Conservation (phyloP, 2,113 vertebrate species). For the Heptranchias perlo region DNA sequence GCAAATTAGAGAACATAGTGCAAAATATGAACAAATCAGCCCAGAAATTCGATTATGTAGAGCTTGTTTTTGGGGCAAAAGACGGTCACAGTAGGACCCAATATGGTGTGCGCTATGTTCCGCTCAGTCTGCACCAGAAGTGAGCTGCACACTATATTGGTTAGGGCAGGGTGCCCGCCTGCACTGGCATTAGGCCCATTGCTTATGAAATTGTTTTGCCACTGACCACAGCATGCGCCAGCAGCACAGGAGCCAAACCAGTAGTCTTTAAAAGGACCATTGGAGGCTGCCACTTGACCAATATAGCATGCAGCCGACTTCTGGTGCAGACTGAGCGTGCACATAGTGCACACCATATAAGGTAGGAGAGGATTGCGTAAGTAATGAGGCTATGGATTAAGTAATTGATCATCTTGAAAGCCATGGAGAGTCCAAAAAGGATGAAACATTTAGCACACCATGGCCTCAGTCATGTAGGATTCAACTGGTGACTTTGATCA, state of each 20-base stretch:
- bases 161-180: not conserved
- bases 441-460: not conserved
- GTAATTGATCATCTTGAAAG: not conserved
- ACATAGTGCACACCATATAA: too few relatives aligned
- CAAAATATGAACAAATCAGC: not conserved
- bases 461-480: not conserved
- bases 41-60: not conserved
- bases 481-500: not conserved
- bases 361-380: too few relatives aligned
- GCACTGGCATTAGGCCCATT: not conserved
- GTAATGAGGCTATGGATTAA: too few relatives aligned
- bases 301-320: too few relatives aligned
- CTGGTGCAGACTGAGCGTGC: too few relatives aligned
- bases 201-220: not conserved
- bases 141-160: not conserved
- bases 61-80: not conserved
- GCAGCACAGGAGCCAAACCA: not conserved
- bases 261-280: not conserved
- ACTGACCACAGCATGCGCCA: not conserved
- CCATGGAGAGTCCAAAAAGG: not conserved
- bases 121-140: not conserved
- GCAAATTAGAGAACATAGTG: not conserved
- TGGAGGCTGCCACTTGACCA: too few relatives aligned
- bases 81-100: not conserved
- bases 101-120: not conserved